Evolutionary conservation across 2,888 invertebrate genomes (phyloP).

Genomic region (Agonum fuliginosum): DNA sequence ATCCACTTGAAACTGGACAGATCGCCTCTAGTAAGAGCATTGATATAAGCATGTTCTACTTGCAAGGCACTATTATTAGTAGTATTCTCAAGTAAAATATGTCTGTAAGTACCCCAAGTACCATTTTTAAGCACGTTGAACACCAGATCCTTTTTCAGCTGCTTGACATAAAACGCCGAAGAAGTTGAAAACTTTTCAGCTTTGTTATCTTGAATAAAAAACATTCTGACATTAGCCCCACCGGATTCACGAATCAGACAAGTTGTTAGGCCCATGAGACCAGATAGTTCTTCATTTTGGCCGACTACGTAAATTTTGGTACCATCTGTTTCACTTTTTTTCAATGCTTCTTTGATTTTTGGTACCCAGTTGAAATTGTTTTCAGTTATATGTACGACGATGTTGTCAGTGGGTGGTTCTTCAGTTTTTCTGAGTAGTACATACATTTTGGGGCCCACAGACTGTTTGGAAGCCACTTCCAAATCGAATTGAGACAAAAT

Average conservation of each 20-base stretch:
- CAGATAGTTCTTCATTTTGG: slow-evolving; percentile 81
- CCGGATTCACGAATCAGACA: slow-evolving; percentile 93
- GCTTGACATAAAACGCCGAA: slow-evolving; percentile 77
- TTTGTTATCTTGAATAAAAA: slow-evolving; percentile 81
- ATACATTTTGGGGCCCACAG: slow-evolving; percentile 79
- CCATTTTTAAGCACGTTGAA: slow-evolving; percentile 89
- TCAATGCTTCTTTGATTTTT: slow-evolving; percentile 83
- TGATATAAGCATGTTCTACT: slow-evolving; percentile 96
- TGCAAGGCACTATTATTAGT: slow-evolving; percentile 72
- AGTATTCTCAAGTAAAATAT: slow-evolving; percentile 79
- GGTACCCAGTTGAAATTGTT: slow-evolving; percentile 88
- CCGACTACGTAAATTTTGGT: slow-evolving; percentile 82
- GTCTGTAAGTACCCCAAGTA: slow-evolving; percentile 91
- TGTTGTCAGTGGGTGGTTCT: slow-evolving; percentile 69
- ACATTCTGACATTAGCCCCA: slow-evolving; percentile 84
- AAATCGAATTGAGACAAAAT: slow-evolving; percentile 73
- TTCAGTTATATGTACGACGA: slow-evolving; percentile 82
- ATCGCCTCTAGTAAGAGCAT: slow-evolving; percentile 94
- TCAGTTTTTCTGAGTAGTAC: slow-evolving; percentile 79
- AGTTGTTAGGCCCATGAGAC: slow-evolving; percentile 91
- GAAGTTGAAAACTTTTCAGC: slow-evolving; percentile 77
- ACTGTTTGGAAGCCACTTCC: slow-evolving; percentile 78
- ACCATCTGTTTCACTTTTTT: slow-evolving; percentile 77
- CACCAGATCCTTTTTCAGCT: slow-evolving; percentile 85
- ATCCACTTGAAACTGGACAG: slow-evolving; percentile 95